phyloP scores from a whole-genome alignment of 2,888 invertebrate genomes.

The Sepiola atlantica region DNA sequence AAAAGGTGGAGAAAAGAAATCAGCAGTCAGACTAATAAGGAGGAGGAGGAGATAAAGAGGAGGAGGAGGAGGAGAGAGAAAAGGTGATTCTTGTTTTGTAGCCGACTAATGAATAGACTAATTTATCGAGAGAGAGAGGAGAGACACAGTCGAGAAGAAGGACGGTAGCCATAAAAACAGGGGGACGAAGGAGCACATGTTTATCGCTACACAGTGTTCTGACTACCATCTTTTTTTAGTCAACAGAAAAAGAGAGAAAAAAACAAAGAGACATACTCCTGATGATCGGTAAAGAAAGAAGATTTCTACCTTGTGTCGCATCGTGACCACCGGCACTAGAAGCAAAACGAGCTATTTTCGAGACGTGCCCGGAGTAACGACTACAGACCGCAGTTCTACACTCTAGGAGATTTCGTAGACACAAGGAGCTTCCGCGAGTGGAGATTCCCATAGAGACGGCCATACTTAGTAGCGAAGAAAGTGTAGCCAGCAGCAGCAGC shows the following conservation, averaged over 20 bases:
- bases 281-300: constrained; percentile 10
- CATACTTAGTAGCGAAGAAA: background rate
- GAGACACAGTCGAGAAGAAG: constrained; percentile 25
- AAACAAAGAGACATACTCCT: background rate
- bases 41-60: background rate
- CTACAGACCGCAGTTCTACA: constrained; percentile 34
- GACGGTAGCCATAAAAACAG: background rate
- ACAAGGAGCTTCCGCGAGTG: background rate
- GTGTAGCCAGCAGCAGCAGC: constrained; percentile 25
- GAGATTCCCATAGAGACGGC: background rate
- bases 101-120: background rate
- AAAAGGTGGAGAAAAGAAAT: constrained; percentile 32
- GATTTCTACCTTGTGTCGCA: constrained; percentile 4
- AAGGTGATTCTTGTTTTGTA: background rate
- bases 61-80: background rate
- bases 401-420: constrained; percentile 39
- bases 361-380: background rate
- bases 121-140: constrained; percentile 33
- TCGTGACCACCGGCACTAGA: background rate
- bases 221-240: background rate
- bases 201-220: background rate
- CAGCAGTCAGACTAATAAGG: background rate
- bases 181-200: background rate
- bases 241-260: background rate
- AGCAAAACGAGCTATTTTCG: background rate